Base-by-base conservation (phyloP, 2,113 vertebrate genomes). In the Chionodraco myersi region DNA sequence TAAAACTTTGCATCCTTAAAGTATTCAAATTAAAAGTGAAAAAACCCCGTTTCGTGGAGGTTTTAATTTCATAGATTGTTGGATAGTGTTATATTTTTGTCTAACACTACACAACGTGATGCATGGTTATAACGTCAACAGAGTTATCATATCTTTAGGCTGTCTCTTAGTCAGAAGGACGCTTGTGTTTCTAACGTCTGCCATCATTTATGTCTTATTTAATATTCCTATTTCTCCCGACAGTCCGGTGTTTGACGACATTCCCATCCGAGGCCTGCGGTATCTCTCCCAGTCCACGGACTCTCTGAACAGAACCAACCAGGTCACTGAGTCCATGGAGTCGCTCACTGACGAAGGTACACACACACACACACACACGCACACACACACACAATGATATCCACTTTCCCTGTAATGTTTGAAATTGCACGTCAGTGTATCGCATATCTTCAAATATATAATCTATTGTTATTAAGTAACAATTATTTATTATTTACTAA, bases 211-310 rank as follows among this genome's bases (percentile, higher is more conserved):
- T 53, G 15, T 49, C 18, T 36, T 60, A 10, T 7, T 62, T 56
- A 36, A 64, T 41, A 16, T 65, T 48, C 14, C 77, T 18, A 2
- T 26, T 14, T 66, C 63, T 64, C 23, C 86, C 47, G 88, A 51
- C 91, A 99, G 97, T 58, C 96, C 96, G 63, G 97, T 96, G 90
- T 97, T 94, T 0, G 98, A 99, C 14, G 97, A 99, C 78, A 96
- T 78, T 65, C 95, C 97, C 79, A 93, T 98, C 54, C 95, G 95
- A 83, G 95, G 95, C 48, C 95, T 96, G 94, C 95, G 96, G 76
- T 96, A 96, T 91, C 95, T 99, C 58, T 99, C 98, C 0, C 97
- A 99, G 74, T 99, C 98, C 47, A 98, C 97, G 3, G 98, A 99
- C 93, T 98, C 97, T 16, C 95, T 99, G 64, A 96, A 97, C 92